These are phyloP conservation scores for Torymus tubicola DNA, from an alignment of 2,888 invertebrate genomes.

Conservation along the genomic window DNA sequence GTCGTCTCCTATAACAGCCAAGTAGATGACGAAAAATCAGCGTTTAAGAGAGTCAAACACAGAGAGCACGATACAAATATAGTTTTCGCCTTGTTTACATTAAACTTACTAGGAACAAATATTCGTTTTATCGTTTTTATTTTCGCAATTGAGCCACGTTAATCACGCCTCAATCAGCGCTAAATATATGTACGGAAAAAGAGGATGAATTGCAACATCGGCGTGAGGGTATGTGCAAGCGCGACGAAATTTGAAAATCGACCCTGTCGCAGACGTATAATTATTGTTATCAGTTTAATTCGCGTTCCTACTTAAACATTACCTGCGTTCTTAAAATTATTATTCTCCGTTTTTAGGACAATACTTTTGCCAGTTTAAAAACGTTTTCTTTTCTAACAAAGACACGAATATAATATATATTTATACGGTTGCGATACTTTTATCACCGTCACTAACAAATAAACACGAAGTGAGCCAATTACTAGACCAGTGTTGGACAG, in stretches of 20 bases:
- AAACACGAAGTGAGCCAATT: not conserved
- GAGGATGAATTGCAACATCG: constrained; percentile 23
- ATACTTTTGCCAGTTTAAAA: constrained; percentile 16
- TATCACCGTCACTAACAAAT: not conserved
- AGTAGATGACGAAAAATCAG: not conserved
- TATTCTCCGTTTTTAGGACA: constrained; percentile 5
- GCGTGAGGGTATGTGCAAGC: constrained; percentile 18
- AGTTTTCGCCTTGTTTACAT: constrained; percentile 1
- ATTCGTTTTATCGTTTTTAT: constrained; percentile 33
- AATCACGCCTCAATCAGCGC: not conserved
- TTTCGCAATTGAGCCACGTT: not conserved
- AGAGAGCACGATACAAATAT: constrained; percentile 38
- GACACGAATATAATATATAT: constrained; percentile 21
- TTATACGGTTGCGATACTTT: not conserved
- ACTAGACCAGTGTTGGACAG: constrained; percentile 34
- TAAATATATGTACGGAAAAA: constrained; percentile 14
- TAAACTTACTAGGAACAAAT: constrained; percentile 56
- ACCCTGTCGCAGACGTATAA: not conserved
- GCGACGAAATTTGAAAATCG: constrained; percentile 8
- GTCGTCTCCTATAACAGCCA: not conserved
- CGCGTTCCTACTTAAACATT: constrained; percentile 12
- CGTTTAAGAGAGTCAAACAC: constrained; percentile 26
- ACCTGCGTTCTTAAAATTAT: constrained; percentile 9
- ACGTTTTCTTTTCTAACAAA: not conserved
- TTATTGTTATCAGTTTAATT: not conserved